phyloP scores from a whole-genome alignment of 2,888 invertebrate genomes.

The Lasioglossum leucozonium region DNA sequence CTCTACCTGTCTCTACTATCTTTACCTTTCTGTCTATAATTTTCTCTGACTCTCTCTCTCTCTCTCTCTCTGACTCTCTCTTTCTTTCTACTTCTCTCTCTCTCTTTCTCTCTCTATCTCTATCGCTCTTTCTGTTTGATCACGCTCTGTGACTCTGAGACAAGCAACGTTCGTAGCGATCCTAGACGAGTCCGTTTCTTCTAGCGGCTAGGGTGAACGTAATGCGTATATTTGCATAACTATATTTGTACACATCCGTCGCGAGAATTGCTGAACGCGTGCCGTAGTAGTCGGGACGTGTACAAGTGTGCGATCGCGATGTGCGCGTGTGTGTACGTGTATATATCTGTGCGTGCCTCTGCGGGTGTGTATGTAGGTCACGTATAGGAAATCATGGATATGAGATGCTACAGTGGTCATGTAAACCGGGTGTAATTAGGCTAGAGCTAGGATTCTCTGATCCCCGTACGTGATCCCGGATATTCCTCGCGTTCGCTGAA shows the following conservation, averaged over 20 bases:
- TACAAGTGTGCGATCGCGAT: constrained; percentile 36
- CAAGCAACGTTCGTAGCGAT: constrained; percentile 64
- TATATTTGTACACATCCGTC: constrained; percentile 61
- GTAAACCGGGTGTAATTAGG: constrained; percentile 68
- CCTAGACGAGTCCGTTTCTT: constrained; percentile 52
- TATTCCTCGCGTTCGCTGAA: constrained; percentile 62
- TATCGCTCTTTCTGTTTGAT: constrained; percentile 58
- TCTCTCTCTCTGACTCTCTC: constrained; percentile 54
- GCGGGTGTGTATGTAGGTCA: constrained; percentile 58
- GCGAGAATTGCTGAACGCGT: constrained; percentile 63
- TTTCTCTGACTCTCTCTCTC: constrained; percentile 44
- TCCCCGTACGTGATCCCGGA: constrained; percentile 60
- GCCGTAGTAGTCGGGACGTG: constrained; percentile 52
- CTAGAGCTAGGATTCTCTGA: constrained; percentile 69
- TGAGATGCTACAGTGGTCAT: constrained; percentile 62
- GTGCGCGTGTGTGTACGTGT: constrained; percentile 48
- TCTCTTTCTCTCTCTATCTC: constrained; percentile 33
- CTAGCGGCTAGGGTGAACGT: constrained; percentile 65
- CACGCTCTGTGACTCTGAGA: constrained; percentile 62
- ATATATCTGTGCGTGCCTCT: background rate
- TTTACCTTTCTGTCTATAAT: constrained; percentile 41
- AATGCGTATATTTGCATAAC: constrained; percentile 58
- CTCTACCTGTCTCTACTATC: constrained; percentile 52
- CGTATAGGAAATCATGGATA: constrained; percentile 65
- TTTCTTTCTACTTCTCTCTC: constrained; percentile 42